Evolutionary conservation across 2,113 vertebrate genomes (phyloP), one percentile per base, ranked within the genome.

Genomic region (Peromyscus californicus): DNA sequence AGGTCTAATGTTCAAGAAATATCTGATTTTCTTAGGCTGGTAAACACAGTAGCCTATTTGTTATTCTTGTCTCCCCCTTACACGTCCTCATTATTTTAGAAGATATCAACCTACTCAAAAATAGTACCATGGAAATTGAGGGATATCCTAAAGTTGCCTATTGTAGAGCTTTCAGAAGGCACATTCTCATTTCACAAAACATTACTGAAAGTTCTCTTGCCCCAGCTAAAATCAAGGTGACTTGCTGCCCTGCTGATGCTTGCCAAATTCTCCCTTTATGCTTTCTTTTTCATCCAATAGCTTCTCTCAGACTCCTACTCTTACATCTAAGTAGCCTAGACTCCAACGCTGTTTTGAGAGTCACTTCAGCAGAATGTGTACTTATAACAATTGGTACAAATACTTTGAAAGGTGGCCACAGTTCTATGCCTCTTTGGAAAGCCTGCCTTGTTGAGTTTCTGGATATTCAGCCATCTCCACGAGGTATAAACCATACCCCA

Each of bases 261-360:
- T 17, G 16, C 36, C 33, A 83, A 74, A 9, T 57, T 86, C 85
- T 86, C 75, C 19, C 31, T 22, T 80, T 31, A 36, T 57, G 13
- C 96, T 72, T 59, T 74, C 17, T 17, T 5, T 96, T 95, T 95
- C 93, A 42, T 78, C 76, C 95, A 85, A 7, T 39, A 75, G 29
- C 75, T 83, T 63, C 12, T 94, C 84, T 92, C 70, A 94, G 90
- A 54, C 45, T 51, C 92, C 45, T 29, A 45, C 26, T 87, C 36
- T 82, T 59, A 59, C 4, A n/a, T 21, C 57, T 59, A 82, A 80
- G 17, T 54, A 80, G 24, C 7, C 91, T 89, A 36, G 15, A 2
- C 8, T 90, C 72, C 7, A 3, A 0, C 21, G 21, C 54, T 86
- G 3, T 92, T 93, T 89, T 1, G 4, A 89, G 54, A 89, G 39